Base-by-base conservation (phyloP, 2,113 vertebrate genomes). In the Arvicanthis niloticus region DNA sequence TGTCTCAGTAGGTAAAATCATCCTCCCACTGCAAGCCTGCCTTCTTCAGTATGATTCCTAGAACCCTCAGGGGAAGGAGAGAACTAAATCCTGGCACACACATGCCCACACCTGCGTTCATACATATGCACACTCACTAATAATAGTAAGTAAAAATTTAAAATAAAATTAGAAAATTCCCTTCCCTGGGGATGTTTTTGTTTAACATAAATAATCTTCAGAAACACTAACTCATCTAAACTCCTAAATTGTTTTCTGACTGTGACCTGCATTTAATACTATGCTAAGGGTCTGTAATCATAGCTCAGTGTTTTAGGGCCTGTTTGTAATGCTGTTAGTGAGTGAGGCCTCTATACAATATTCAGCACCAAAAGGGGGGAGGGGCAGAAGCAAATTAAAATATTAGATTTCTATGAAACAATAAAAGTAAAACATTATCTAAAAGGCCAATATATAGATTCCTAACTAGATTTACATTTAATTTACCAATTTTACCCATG, bases 161-260 rank as follows among this genome's bases (percentile, higher is more conserved):
- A 65, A 82, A 45, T 67, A 45, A 85, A 85, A 24, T 90, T 85
- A 91, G 37, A 34, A 73, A 88, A 87, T 78, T 67, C 56, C 29
- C 8, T 94, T 91, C 89, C 68, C 9, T 60, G 5, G 22, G 3
- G 42, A 85, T 96, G 72, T 31, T 31, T 70, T 37, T 16, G n/a
- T 56, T 97, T 94, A 75, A 76, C n/a, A 88, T 89, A 80, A 91
- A 91, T 84, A 87, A 68, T 24, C 22, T 13, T 91, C 12, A 56
- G 11, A 91, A 93, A n/a, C 9, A 73, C n/a, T 62, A 8, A 84
- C 16, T 77, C n/a, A 67, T 56, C 40, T 88, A 48, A 9, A 91
- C 60, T 95, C 34, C 53, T 81, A 3, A 16, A 53, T 56, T 29
- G 11, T 87, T 87, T 85, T 92, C 93, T 82, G 34, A 40, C 29